These are phyloP conservation scores for Incurvaria masculella DNA, from an alignment of 2,888 invertebrate genomes.

Conservation along the genomic window DNA sequence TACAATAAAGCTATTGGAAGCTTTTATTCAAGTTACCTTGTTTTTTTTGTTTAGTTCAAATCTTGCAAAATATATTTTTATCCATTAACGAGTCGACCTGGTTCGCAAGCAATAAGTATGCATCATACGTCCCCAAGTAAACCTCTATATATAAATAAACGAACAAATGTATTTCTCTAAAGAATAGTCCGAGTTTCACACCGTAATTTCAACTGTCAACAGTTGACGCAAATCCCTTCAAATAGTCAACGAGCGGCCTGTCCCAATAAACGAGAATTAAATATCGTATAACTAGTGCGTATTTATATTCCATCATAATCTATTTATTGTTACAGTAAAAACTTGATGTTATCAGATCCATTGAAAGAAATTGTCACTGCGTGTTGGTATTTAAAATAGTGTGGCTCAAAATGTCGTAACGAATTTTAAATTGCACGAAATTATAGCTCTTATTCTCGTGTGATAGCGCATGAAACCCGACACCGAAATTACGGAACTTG, in stretches of 20 bases:
- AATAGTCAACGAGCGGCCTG: conserved; percentile 3
- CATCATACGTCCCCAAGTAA: too few species aligned
- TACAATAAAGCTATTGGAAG: too few species aligned
- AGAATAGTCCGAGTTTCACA: too few species aligned
- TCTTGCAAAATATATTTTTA: too few species aligned
- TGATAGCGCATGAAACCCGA: too few species aligned
- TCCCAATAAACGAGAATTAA: conserved; percentile 10
- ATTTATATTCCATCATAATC: conserved; percentile 53
- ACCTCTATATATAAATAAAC: too few species aligned
- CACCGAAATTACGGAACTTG: too few species aligned
- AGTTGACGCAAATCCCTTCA: conserved; percentile 1
- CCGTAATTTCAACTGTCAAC: conserved; percentile 3
- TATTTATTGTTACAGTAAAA: conserved; percentile 55
- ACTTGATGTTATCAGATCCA: conserved; percentile 51
- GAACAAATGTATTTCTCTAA: too few species aligned
- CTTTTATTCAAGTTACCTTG: too few species aligned
- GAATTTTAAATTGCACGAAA: not conserved
- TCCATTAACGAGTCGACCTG: too few species aligned
- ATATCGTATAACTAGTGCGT: conserved; percentile 37
- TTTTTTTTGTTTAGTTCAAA: too few species aligned
- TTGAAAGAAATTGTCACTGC: conserved; percentile 51
- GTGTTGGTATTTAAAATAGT: not conserved
- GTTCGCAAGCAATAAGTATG: too few species aligned
- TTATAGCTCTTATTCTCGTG: not conserved
- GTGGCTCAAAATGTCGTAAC: not conserved